Percentiles rank a stretch among this genome's conserved stretches.
Evolutionary conservation across 1,140 invertebrate species (phyloP).

Genomic region (Tetraneura akinire): DNA sequence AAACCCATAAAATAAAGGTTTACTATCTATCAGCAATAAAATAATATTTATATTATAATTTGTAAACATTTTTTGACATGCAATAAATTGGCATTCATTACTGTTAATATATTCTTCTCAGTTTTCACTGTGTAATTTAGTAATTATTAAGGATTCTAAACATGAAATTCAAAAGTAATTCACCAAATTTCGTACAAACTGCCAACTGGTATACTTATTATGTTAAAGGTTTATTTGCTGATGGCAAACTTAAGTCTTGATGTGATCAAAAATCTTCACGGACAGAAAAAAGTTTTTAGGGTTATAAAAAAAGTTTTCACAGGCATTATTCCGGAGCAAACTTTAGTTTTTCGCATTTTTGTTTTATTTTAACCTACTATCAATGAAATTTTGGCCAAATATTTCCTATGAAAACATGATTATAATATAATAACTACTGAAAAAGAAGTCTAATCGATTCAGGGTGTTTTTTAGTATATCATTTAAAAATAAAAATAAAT

Average conservation of each 20-base stretch:
- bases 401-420: slow-evolving; percentile 30
- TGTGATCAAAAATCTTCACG: slow-evolving; percentile 45
- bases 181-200: slow-evolving; percentile 40
- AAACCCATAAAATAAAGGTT: too few relatives aligned
- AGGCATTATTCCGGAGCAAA: slow-evolving; percentile 6
- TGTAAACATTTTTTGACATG: too few relatives aligned
- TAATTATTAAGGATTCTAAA: slow-evolving; percentile 50
- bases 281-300: slow-evolving; percentile 45
- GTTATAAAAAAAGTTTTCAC: slow-evolving; percentile 43
- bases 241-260: slow-evolving; percentile 39
- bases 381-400: neutral
- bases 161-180: slow-evolving; percentile 39
- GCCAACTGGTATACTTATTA: slow-evolving; percentile 48
- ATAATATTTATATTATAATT: too few relatives aligned
- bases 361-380: slow-evolving; percentile 14
- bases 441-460: slow-evolving; percentile 40
- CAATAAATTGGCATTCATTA: neutral
- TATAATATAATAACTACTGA: slow-evolving; percentile 2
- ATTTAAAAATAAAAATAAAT: neutral
- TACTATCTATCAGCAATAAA: too few relatives aligned
- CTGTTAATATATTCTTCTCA: neutral
- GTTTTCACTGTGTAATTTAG: neutral
- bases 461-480: slow-evolving; percentile 27
- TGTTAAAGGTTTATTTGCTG: slow-evolving; percentile 50
- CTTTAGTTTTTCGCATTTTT: slow-evolving; percentile 24